Evolutionary conservation across 2,888 invertebrate species (phyloP), one percentile per base, ranked within the genome.

Genomic region (Polymixis flavicincta): DNA sequence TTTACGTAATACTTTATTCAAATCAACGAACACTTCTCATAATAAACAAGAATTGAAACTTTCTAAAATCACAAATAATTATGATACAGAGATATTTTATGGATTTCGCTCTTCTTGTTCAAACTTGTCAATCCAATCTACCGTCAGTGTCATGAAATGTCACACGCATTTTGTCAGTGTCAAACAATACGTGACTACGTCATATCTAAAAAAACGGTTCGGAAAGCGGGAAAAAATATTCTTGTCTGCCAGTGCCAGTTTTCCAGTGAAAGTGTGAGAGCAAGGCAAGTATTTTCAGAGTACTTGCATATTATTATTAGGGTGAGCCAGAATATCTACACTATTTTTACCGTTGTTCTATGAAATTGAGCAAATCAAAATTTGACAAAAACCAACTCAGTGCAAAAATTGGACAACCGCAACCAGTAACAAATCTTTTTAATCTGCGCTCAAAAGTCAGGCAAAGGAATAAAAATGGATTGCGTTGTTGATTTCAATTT

Each of bases 391-490:
- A 19, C 14, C 0, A n/a, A n/a, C n/a, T n/a, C n/a, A 32, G 13
- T 48, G 45, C 0, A 32, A 75, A 75, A 65, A 52, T 7, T n/a
- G 28, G 17, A 19, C 42, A 14, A 60, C 57, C 14, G 50, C 25
- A 9, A 37, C 6, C 28, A 8, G 5, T 45, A 14, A 37, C 14
- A 52, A 32, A 0, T 54, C 6, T 80, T 67, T 78, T 64, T 78
- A 48, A 64, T 79, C 76, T 75, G 82, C 50, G 48, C 14, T n/a
- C 57, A 59, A 80, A 68, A 60, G 68, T 81, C 59, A 81, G 80
- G 82, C 82, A 79, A 76, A 80, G 82, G 78, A 83, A 78, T 67
- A 68, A 68, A 37, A 55, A 57, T 60, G 60, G 71, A 65, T 82
- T 71, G 50, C 55, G 50, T 72, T 42, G 42, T 66, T 17, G 28